Base-by-base conservation (phyloP, 2,113 vertebrate species). In the Caretta caretta region DNA sequence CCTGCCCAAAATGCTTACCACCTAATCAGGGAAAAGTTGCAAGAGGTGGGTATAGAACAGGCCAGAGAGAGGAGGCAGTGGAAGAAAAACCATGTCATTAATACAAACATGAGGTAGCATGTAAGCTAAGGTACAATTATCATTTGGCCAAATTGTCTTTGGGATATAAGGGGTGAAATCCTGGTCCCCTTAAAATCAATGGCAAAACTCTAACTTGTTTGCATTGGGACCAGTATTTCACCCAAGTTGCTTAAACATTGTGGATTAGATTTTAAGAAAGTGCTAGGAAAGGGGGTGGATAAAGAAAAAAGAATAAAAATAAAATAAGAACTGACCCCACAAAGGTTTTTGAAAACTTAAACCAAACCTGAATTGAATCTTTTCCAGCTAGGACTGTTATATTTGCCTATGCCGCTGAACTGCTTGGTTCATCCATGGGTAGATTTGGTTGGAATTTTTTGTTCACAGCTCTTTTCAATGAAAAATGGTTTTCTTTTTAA, bases 321-420 rank as follows among this genome's bases (percentile, higher is more conserved):
- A 59, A 59, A 59, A 59, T 12, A 29, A 59, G n/a, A 72, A 72
- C 17, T 38, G 19, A 38, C n/a, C 17, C n/a, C 31, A 38, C n/a
- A 38, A 72, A n/a, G 19, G 10, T 38, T 20, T 72, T n/a, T n/a
- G 8, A 22, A 72, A 72, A 72, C 16, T 53, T 20, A 53, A 53
- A 53, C 53, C 53, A 59, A 29, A 49, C 49, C 10, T 49, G 49
- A 49, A 49, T 57, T 57, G 56, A 57, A 72, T 72, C 17, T 72
- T 38, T 72, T 72, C 38, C 65, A 72, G 14, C 65, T 38, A 82
- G 81, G 14, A 48, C 2, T 12, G 4, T 19, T 82, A 1, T 2
- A 0, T 57, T 79, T 86, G 0, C 6, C 6, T 9, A 3, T 88
- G 85, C 24, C 54, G 0, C 17, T 4, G 2, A 79, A n/a, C 3